Evolutionary conservation across 2,797 vertebrate species (phyloP).

Genomic region (Phoebastria nigripes): DNA sequence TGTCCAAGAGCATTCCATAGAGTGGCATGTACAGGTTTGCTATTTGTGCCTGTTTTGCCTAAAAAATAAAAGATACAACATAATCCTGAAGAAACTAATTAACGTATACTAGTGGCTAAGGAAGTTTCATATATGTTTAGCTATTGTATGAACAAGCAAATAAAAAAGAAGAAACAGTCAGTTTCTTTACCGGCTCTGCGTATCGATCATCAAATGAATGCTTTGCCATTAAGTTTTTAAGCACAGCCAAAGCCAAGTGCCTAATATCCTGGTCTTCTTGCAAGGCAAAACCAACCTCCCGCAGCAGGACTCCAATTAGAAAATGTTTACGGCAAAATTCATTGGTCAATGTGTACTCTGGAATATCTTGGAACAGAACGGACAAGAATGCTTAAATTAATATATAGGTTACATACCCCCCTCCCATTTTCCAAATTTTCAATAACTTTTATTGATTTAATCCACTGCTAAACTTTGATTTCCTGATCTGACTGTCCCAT

Average conservation of each 20-base stretch:
- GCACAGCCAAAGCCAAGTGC: slow-evolving; percentile 90
- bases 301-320: slow-evolving; percentile 89
- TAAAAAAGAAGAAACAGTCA: background rate
- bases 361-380: slow-evolving; percentile 78
- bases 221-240: slow-evolving; percentile 98
- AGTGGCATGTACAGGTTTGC: slow-evolving; percentile 95
- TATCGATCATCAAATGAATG: slow-evolving; percentile 96
- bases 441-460: background rate
- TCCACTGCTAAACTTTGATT: background rate
- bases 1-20: slow-evolving; percentile 96
- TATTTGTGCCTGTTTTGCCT: slow-evolving; percentile 94
- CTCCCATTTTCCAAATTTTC: background rate
- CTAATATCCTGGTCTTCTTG: slow-evolving; percentile 96
- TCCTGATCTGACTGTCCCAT: background rate
- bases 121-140: background rate
- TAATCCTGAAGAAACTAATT: background rate
- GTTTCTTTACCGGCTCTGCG: slow-evolving; percentile 80
- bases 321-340: slow-evolving; percentile 98
- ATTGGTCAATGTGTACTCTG: slow-evolving; percentile 94
- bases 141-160: background rate
- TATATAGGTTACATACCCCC: background rate
- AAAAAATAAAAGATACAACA: background rate
- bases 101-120: background rate
- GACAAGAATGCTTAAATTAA: background rate
- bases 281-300: slow-evolving; percentile 93